phyloP scores from a whole-genome alignment of 2,113 vertebrate species.

The Sminthopsis crassicaudata region DNA sequence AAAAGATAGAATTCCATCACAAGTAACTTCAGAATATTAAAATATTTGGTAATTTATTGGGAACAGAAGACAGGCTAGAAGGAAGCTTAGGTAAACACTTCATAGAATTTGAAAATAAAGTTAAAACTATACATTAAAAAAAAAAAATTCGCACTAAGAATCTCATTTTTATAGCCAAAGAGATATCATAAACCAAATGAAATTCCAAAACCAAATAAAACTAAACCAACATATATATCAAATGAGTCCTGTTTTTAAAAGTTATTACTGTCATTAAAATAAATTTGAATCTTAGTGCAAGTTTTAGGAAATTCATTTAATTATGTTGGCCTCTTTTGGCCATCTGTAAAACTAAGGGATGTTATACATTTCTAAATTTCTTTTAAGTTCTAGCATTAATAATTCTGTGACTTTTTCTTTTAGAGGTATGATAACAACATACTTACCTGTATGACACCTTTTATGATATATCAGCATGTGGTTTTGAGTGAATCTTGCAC shows the following conservation, averaged over 20 bases:
- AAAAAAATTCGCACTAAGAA: not conserved
- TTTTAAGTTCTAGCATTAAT: not conserved
- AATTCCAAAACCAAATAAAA: not conserved
- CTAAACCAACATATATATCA: not conserved
- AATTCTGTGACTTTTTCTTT: conserved; percentile 36
- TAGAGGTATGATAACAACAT: conserved; percentile 51
- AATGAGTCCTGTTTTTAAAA: not conserved
- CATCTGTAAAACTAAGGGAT: not conserved
- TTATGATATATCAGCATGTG: conserved; percentile 98
- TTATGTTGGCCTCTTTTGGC: not conserved
- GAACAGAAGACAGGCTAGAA: not conserved
- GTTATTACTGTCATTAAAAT: not conserved
- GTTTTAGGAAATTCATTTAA: not conserved
- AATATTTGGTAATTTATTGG: not conserved
- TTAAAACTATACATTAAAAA: not conserved
- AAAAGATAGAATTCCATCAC: not conserved
- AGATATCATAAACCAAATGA: not conserved
- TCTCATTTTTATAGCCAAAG: not conserved
- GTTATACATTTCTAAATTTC: not conserved
- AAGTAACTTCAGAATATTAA: not conserved
- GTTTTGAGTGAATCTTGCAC: conserved; percentile 97
- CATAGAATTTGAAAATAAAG: not conserved
- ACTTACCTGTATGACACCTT: conserved; percentile 95
- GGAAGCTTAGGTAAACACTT: not conserved
- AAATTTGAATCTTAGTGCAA: not conserved